phyloP scores from a whole-genome alignment of 2,888 invertebrate genomes.

The Leucophora obtusa region DNA sequence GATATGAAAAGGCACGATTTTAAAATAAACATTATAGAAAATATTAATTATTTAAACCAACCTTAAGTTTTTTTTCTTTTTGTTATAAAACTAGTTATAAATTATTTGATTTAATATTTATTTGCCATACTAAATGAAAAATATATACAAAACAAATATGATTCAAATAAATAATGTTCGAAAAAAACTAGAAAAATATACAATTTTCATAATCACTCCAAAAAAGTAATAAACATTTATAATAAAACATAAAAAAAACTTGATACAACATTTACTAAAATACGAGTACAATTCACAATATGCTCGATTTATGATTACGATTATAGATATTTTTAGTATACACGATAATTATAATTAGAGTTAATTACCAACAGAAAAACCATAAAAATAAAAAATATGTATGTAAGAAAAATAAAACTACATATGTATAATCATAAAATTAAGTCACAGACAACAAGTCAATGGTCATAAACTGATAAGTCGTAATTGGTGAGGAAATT shows the following conservation, averaged over 20 bases:
- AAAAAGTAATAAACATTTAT: neutral
- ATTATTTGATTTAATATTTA: neutral
- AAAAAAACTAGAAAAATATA: neutral
- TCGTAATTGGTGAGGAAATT: neutral
- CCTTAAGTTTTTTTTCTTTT: neutral
- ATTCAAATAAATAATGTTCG: neutral
- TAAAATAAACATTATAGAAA: neutral
- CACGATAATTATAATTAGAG: conserved; percentile 55
- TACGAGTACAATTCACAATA: neutral
- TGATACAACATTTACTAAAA: too few species aligned
- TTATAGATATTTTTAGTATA: conserved; percentile 12
- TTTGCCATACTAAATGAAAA: neutral
- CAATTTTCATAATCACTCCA: neutral
- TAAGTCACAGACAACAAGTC: neutral
- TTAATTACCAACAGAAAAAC: conserved; percentile 45
- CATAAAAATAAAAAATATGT: conserved; percentile 28
- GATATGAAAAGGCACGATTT: neutral
- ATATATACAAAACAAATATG: neutral
- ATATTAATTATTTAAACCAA: neutral
- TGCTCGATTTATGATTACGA: conserved; percentile 33
- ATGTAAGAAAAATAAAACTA: too few species aligned
- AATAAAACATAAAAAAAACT: neutral
- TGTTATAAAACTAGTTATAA: neutral
- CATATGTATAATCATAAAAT: neutral
- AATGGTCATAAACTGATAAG: neutral